Evolutionary conservation across 1,140 invertebrate genomes (phyloP).

Genomic region (Pseudachorutes palmiensis): DNA sequence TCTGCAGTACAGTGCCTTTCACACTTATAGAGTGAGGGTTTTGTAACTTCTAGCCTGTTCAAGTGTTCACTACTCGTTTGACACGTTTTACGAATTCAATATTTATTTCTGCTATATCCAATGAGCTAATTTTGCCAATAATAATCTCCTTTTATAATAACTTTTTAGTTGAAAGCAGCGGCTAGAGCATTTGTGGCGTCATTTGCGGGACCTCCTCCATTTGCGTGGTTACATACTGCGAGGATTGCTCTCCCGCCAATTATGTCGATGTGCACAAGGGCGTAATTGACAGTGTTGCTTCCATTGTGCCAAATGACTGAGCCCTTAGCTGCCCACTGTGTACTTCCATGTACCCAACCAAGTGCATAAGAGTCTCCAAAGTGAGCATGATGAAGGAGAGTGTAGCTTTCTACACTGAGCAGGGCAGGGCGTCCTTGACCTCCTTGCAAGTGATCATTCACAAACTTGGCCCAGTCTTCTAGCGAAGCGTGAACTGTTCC

Average conservation of each 20-base stretch:
- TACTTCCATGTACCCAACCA: neutral
- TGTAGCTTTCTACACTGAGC: neutral
- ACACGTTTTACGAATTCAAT: too few species aligned
- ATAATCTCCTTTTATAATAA: too few species aligned
- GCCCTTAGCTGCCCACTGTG: neutral
- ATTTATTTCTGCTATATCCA: too few species aligned
- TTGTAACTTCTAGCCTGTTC: too few species aligned
- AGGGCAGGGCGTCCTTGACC: neutral
- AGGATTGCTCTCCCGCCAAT: neutral
- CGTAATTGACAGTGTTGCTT: neutral
- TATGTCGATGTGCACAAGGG: neutral
- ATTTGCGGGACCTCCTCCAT: too few species aligned
- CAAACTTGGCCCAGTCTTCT: neutral
- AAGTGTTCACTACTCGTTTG: too few species aligned
- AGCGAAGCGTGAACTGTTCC: neutral
- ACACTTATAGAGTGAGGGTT: too few species aligned
- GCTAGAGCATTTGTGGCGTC: too few species aligned
- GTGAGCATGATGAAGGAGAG: neutral
- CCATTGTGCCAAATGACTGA: neutral
- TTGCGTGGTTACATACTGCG: neutral
- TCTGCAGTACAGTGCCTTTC: too few species aligned
- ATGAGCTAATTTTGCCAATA: too few species aligned
- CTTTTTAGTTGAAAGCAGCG: too few species aligned
- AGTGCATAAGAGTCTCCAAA: neutral
- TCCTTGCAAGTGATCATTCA: neutral